A percentile compares a stretch with the other conserved stretches of the same genome.
These are phyloP conservation scores for Anas capensis DNA, from an alignment of 2,797 vertebrate genomes.

Conservation along the genomic window DNA sequence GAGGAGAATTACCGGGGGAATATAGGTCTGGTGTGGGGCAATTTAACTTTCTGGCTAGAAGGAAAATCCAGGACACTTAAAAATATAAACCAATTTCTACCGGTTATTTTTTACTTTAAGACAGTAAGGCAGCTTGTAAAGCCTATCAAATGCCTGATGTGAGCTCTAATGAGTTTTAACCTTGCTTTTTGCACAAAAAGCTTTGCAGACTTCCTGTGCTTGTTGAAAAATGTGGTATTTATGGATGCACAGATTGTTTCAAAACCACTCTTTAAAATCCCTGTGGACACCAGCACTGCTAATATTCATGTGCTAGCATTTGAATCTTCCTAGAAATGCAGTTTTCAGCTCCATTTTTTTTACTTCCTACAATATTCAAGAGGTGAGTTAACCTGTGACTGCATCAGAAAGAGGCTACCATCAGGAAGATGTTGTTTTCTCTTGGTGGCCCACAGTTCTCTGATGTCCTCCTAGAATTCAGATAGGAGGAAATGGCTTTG, in stretches of 20 bases:
- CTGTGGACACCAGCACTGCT: slow-evolving; percentile 29
- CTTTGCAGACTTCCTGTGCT: slow-evolving; percentile 62
- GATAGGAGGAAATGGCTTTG: neutral
- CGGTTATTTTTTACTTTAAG: slow-evolving; percentile 57
- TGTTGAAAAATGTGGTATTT: slow-evolving; percentile 55
- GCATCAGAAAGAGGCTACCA: neutral
- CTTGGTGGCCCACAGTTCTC: neutral
- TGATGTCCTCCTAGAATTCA: neutral
- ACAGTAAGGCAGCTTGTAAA: slow-evolving; percentile 27
- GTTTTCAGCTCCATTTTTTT: neutral
- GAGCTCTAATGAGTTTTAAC: slow-evolving; percentile 68
- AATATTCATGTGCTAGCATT: slow-evolving; percentile 14
- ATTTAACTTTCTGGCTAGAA: slow-evolving; percentile 21
- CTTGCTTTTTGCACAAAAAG: slow-evolving; percentile 65
- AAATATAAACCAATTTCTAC: slow-evolving; percentile 51
- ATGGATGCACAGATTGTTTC: slow-evolving; percentile 45
- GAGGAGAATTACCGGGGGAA: slow-evolving; percentile 19
- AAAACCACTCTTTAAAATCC: slow-evolving; percentile 62
- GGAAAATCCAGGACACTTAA: slow-evolving; percentile 39
- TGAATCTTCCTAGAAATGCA: slow-evolving; percentile 26
- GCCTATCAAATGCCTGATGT: slow-evolving; percentile 59
- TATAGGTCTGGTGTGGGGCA: neutral
- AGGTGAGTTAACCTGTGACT: slow-evolving; percentile 37
- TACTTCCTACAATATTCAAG: neutral
- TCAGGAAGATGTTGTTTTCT: neutral